Evolutionary conservation across 2,797 vertebrate species (phyloP), one percentile per base, ranked within the genome.

Genomic region (Pangasius djambal): DNA sequence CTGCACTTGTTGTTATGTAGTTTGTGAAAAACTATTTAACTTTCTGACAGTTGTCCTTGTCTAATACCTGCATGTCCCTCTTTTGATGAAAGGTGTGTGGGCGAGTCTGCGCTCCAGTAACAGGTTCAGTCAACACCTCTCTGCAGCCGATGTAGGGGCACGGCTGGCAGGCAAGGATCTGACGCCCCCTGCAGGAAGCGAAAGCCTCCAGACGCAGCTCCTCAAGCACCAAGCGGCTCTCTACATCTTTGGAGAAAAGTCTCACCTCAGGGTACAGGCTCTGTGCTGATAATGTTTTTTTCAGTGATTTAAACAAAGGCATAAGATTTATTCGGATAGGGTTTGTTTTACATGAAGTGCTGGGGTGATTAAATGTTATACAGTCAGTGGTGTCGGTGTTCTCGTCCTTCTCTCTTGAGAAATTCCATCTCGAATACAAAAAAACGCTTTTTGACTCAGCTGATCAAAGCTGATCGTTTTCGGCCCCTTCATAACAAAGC

Each of bases 191-290:
- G 91, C 97, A 92, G 97, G 96, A 85, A 97, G 95, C 91, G 91
- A 94, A 93, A 96, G 96, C 81, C 96, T 99, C 90, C 98, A 99
- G 89, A 97, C 96, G 87, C 97, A 97, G 91, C 97, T 99, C 83
- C 94, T 97, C 88, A 99, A 98, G 91, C 97, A 97, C 70, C 98
- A 98, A 94, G 97, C 98, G 15, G 97, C 98, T 31, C 96, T 99
- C 86, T 99, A 99, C 89, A 96, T 99, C 94, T 98, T 99, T 83
- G 98, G 98, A 88, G 98, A 99, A 94, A 99, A 99, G 94, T 98
- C 98, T n/a, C 98, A 99, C 92, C 95, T 99, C 90, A 96, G 97
- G 97, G 99, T 99, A 96, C 91, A 94, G 59, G 65, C 6, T 31
- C 18, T 31, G 28, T 79, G 15, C 6, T 52, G 13, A 77, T 72